Evolutionary conservation across 2,113 vertebrate genomes (phyloP).

Genomic region (Mus pahari): DNA sequence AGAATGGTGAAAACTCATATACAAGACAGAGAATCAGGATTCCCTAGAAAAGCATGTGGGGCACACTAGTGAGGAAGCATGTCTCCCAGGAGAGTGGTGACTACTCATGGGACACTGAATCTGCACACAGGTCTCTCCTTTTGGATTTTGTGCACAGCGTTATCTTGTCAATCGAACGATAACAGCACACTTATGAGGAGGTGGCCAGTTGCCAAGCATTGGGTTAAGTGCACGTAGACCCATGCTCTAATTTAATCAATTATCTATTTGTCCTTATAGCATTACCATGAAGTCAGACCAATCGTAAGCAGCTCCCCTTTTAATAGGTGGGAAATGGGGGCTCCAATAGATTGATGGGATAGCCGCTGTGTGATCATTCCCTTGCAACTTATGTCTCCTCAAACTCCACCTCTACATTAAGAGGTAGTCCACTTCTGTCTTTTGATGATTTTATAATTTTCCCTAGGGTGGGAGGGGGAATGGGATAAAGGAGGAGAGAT

Average conservation of each 20-base stretch:
- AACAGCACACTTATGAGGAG: background rate
- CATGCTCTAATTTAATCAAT: background rate
- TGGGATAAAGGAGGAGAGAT: background rate
- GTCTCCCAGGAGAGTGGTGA: background rate
- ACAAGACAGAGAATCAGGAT: background rate
- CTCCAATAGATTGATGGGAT: background rate
- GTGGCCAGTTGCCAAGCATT: background rate
- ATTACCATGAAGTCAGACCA: background rate
- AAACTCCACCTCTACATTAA: background rate
- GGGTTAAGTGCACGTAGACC: background rate
- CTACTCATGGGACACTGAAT: background rate
- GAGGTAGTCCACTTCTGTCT: background rate
- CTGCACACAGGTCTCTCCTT: background rate
- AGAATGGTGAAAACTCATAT: constrained; percentile 18
- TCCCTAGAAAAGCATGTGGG: background rate
- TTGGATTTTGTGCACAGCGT: background rate
- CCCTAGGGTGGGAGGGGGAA: background rate
- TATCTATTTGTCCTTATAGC: background rate
- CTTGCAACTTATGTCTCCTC: background rate
- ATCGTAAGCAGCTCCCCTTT: background rate
- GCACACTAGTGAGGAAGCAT: fast-evolving
- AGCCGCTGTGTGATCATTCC: background rate
- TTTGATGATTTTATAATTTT: background rate
- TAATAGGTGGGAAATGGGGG: background rate
- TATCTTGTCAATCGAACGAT: background rate